Percentiles rank a stretch among this genome's conserved stretches.
These are phyloP conservation scores for Caenorhabditis inopinata DNA, from an alignment of 1,140 invertebrate genomes.

Conservation along the genomic window DNA sequence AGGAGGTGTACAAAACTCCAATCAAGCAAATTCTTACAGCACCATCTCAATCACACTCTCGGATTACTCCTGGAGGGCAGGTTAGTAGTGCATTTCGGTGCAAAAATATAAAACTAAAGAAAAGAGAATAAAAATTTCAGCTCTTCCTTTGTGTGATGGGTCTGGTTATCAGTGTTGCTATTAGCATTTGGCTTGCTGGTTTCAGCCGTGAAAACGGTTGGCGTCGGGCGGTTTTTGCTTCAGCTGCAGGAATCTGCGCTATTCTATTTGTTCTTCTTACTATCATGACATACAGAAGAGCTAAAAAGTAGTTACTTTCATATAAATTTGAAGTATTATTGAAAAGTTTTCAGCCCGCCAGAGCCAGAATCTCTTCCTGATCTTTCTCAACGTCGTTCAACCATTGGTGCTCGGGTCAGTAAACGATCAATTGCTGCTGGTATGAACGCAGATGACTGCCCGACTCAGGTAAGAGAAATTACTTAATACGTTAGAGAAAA, in stretches of 20 bases:
- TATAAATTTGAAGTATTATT: neutral
- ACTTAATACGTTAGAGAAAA: too few relatives aligned
- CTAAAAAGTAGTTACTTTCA: constrained; percentile 33
- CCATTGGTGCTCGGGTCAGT: constrained; percentile 42
- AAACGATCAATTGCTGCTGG: constrained; percentile 44
- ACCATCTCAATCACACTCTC: constrained; percentile 37
- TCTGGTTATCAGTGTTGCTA: constrained; percentile 50
- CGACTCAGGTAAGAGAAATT: constrained; percentile 26
- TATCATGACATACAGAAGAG: constrained; percentile 50
- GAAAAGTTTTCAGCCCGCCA: constrained; percentile 32
- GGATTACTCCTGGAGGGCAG: constrained; percentile 39
- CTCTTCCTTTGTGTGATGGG: constrained; percentile 56
- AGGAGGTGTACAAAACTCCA: constrained; percentile 23
- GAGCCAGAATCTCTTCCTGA: constrained; percentile 47
- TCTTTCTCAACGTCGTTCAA: constrained; percentile 43
- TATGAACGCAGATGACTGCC: constrained; percentile 22
- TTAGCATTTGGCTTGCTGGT: constrained; percentile 53
- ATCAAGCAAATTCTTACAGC: constrained; percentile 43
- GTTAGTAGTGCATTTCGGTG: neutral
- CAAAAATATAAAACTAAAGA: neutral
- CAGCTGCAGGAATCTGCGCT: constrained; percentile 51
- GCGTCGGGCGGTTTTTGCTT: constrained; percentile 50
- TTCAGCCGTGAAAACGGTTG: constrained; percentile 50
- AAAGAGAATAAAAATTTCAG: constrained; percentile 39
- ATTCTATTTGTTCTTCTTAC: constrained; percentile 54